Evolutionary conservation across 2,888 invertebrate species (phyloP).

Genomic region (Spilarctia lutea): DNA sequence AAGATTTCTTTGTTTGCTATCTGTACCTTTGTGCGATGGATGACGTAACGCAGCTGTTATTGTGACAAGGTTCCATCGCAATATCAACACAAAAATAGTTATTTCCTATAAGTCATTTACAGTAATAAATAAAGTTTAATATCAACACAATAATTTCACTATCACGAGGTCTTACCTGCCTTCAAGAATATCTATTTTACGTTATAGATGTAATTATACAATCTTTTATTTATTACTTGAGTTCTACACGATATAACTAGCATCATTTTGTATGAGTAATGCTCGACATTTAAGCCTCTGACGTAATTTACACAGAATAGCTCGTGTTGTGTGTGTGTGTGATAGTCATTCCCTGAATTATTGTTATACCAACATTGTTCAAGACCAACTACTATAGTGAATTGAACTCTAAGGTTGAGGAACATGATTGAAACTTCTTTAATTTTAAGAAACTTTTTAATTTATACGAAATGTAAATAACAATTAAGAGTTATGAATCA

Average conservation of each 20-base stretch:
- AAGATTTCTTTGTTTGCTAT: no score
- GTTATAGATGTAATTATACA: not conserved
- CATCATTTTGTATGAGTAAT: conserved; percentile 43
- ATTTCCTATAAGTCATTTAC: not conserved
- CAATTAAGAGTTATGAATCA: not conserved
- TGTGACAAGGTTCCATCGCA: no score
- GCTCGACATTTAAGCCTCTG: conserved; percentile 48
- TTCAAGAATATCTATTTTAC: not conserved
- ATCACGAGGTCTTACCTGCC: not conserved
- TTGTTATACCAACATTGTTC: conserved; percentile 55
- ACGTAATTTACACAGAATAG: conserved; percentile 48
- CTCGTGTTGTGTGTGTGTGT: conserved; percentile 36
- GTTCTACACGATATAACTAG: conserved; percentile 33
- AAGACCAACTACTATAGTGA: conserved; percentile 47
- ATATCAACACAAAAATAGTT: no score
- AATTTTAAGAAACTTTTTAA: not conserved
- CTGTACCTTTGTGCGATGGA: no score
- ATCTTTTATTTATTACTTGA: not conserved
- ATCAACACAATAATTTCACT: no score
- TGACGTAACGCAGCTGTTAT: no score
- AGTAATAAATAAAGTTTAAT: no score
- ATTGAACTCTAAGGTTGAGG: conserved; percentile 41
- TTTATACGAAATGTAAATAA: not conserved
- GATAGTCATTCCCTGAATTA: conserved; percentile 53
- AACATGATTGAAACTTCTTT: conserved; percentile 5